These are phyloP conservation scores for Stratiomys singularior DNA, from an alignment of 2,888 invertebrate genomes.

Conservation along the genomic window DNA sequence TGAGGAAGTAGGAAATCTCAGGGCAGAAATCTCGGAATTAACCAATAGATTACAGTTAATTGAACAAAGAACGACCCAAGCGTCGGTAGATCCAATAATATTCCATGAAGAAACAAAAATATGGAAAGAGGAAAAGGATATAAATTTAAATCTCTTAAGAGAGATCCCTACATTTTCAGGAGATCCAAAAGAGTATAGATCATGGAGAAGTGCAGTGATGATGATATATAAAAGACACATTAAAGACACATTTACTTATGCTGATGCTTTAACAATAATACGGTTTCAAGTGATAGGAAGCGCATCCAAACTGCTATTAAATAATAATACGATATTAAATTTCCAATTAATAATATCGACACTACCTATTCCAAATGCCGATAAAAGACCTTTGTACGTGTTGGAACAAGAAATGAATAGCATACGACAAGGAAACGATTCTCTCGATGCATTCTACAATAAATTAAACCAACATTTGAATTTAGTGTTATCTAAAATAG, in stretches of 20 bases:
- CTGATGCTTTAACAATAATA: background rate
- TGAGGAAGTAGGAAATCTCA: background rate
- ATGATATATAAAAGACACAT: background rate
- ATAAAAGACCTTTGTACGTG: slow-evolving; percentile 16
- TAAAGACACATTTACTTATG: background rate
- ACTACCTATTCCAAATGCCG: background rate
- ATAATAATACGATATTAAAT: slow-evolving; percentile 12
- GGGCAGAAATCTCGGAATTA: background rate
- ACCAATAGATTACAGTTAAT: background rate
- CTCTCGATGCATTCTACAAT: background rate
- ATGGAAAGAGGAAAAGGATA: background rate
- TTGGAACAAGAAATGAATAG: slow-evolving; percentile 35
- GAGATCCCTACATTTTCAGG: background rate
- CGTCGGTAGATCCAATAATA: background rate
- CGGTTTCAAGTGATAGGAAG: background rate
- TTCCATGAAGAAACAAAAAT: background rate
- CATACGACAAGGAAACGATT: slow-evolving; percentile 49
- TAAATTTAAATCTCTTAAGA: background rate
- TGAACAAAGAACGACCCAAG: background rate
- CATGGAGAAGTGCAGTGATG: background rate
- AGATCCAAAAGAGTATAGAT: background rate
- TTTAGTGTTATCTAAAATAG: background rate
- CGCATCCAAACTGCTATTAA: background rate
- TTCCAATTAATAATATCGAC: background rate
- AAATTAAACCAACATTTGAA: slow-evolving; percentile 7